Evolutionary conservation across 2,797 vertebrate genomes (phyloP), one percentile per base, ranked within the genome.

Genomic region (Nannoperca australis): DNA sequence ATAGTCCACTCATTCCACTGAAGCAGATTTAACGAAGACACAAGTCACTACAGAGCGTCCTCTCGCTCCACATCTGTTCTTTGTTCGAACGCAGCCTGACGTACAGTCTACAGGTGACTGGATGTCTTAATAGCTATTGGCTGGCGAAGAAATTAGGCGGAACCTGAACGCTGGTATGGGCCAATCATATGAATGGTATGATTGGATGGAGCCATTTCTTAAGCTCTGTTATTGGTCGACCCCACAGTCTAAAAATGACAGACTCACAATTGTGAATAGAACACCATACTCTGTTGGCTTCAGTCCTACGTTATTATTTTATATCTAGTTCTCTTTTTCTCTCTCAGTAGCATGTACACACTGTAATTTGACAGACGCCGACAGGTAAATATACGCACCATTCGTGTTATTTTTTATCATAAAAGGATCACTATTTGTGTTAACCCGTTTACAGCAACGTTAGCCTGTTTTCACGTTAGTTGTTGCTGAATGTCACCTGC

Each of bases 121-220:
- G 14, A 24, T 64, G 47, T 0, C 18, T 34, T 1, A 3, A 15
- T 63, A 50, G 1, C 71, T 45, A 95, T 95, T 94, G 94, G 94
- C 72, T 65, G 0, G 17, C 0, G 1, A 1, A 3, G 0, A 54
- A 72, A 74, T 0, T 73, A 17, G 94, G 95, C 90, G 90, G 85
- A 0, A 11, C 27, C 42, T 7, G 2, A 45, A 11, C 3, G 2
- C 36, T 49, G 8, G 17, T 60, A 63, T 0, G 2, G 5, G 12
- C 92, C 90, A 92, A 84, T 94, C 66, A 60, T 0, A 47, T 74
- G 6, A 70, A 78, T 94, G 91, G 88, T 82, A 65, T 81, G 93
- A 94, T 55, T 60, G 6, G 51, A 83, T 89, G 83, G 79, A 78
- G 49, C 71, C 85, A 92, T 83, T 32, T 58, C 24, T 51, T 20